Percentiles rank a stretch among this genome's conserved stretches.
Conservation (phyloP, 2,888 invertebrate species). For the Cheilosia pagana region DNA sequence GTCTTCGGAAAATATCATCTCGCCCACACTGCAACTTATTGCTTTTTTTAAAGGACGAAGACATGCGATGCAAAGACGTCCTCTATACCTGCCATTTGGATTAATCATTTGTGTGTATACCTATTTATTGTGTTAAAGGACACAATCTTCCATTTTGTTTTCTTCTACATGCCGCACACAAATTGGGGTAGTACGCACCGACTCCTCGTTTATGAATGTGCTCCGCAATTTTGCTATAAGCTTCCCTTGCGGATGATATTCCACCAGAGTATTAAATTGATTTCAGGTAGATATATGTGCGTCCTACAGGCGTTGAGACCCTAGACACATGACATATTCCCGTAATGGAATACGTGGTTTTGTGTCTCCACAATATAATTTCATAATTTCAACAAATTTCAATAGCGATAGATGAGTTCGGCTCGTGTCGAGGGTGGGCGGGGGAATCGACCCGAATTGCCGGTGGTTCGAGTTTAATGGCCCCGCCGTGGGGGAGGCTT, state of each 20-base stretch:
- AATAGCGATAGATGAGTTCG: background rate
- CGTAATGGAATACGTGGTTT: constrained; percentile 42
- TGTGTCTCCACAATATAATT: constrained; percentile 10
- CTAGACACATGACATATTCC: background rate
- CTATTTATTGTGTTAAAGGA: background rate
- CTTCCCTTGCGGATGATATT: background rate
- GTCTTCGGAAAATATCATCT: constrained; percentile 1
- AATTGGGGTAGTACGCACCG: too few species aligned
- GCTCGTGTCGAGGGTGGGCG: background rate
- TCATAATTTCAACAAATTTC: constrained; percentile 4
- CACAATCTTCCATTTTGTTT: background rate
- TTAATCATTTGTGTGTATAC: constrained; percentile 3
- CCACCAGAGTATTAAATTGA: background rate
- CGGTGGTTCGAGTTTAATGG: background rate
- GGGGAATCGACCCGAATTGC: background rate
- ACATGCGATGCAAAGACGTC: background rate
- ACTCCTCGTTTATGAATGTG: background rate
- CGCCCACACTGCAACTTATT: background rate
- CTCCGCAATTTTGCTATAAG: background rate
- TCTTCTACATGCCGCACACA: background rate
- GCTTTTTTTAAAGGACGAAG: background rate
- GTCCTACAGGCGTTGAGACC: background rate
- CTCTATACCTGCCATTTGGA: background rate
- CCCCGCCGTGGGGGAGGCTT: background rate
- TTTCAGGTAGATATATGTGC: background rate